A percentile compares a stretch with the other conserved stretches of the same genome.
Evolutionary conservation across 2,113 vertebrate genomes (phyloP).

Genomic region (Panthera leo): DNA sequence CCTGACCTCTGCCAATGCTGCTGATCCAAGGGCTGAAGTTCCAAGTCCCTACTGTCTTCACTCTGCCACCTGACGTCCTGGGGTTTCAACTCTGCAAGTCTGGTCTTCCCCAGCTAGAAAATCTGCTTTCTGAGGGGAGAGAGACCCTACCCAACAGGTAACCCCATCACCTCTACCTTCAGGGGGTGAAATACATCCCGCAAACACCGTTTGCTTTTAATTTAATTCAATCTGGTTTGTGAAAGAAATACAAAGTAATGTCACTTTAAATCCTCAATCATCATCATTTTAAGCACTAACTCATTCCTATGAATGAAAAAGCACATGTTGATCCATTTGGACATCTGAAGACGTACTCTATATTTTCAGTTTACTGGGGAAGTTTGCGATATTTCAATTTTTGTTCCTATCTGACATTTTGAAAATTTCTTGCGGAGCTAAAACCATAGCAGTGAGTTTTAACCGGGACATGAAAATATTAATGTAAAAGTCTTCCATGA

Average conservation of each 20-base stretch:
- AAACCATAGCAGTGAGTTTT: background rate
- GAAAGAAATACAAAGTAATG: background rate
- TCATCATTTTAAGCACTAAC: background rate
- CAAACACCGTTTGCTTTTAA: background rate
- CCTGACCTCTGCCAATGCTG: background rate
- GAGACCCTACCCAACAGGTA: background rate
- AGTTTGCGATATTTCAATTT: background rate
- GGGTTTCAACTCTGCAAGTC: background rate
- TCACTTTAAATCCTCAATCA: background rate
- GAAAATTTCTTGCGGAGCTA: slow-evolving; percentile 28
- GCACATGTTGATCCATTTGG: background rate
- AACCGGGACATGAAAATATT: background rate
- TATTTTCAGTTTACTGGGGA: slow-evolving; percentile 17
- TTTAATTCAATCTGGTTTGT: background rate
- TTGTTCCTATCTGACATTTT: background rate
- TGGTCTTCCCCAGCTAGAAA: background rate
- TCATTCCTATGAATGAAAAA: background rate
- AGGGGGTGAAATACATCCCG: background rate
- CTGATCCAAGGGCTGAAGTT: background rate
- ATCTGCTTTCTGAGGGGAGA: background rate
- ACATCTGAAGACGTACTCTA: background rate
- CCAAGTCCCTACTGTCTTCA: background rate
- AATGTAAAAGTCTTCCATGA: background rate
- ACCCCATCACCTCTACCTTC: background rate
- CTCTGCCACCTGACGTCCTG: background rate